A percentile compares a stretch with the other conserved stretches of the same genome.
phyloP scores from a whole-genome alignment of 2,888 invertebrate species.

The Eudasyphora cyanicolor region DNA sequence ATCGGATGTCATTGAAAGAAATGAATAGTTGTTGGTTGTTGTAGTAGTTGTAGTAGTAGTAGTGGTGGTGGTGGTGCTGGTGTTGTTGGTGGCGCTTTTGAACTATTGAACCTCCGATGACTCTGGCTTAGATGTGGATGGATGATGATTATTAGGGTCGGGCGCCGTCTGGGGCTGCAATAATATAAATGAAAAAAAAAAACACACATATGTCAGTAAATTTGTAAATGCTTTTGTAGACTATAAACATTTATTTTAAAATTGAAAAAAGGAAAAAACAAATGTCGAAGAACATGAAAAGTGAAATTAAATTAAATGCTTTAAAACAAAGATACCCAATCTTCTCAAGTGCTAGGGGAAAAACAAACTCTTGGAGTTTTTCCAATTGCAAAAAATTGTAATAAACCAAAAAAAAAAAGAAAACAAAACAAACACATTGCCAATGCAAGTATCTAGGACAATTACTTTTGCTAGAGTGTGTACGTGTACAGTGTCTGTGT shows the following conservation, averaged over 20 bases:
- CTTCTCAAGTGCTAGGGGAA: neutral
- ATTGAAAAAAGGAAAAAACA: constrained; percentile 25
- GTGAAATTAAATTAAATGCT: constrained; percentile 55
- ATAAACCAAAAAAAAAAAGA: constrained; percentile 34
- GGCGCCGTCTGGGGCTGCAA: constrained; percentile 90
- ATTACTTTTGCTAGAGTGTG: neutral
- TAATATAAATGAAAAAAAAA: constrained; percentile 51
- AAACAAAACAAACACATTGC: constrained; percentile 12
- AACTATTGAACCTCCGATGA: constrained; percentile 90
- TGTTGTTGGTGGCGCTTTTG: constrained; percentile 68
- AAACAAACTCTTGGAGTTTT: neutral
- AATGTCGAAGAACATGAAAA: constrained; percentile 47
- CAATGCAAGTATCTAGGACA: neutral
- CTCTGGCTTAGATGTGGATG: constrained; percentile 85
- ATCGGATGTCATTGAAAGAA: constrained; percentile 33
- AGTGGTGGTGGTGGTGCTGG: too few species aligned
- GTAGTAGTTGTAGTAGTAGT: too few species aligned
- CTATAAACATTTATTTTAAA: neutral
- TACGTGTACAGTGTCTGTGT: too few species aligned
- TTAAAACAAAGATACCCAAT: constrained; percentile 14
- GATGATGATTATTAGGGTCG: constrained; percentile 91
- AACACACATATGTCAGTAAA: constrained; percentile 58
- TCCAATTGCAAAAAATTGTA: constrained; percentile 33
- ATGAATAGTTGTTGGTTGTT: constrained; percentile 43
- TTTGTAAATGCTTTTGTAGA: neutral